Conservation (phyloP, 2,113 vertebrate species). For the Fulmarus glacialis region DNA sequence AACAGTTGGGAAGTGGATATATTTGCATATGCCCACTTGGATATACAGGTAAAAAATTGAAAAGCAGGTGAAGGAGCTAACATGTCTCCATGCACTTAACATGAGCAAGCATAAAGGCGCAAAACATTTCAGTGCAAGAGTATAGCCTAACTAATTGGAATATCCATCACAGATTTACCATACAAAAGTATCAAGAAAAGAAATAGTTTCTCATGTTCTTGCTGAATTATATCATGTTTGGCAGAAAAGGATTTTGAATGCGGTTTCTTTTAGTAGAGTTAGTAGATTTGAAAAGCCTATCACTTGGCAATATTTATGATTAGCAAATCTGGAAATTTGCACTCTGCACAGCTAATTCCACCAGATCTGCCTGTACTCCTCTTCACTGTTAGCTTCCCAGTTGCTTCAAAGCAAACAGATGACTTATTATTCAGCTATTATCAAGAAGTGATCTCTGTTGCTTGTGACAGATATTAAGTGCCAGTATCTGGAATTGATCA, state of each 20-base stretch:
- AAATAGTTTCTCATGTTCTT: background rate
- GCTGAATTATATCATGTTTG: background rate
- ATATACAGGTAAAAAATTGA: slow-evolving; percentile 73
- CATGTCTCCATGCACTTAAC: background rate
- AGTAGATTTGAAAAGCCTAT: background rate
- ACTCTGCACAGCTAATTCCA: background rate
- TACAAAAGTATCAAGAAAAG: background rate
- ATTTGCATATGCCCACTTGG: slow-evolving; percentile 84
- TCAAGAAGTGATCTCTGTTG: background rate
- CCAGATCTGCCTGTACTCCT: background rate
- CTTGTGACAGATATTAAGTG: background rate
- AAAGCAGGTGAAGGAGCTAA: background rate
- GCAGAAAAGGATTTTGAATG: background rate
- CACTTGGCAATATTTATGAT: background rate
- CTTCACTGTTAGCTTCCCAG: background rate
- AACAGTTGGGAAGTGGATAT: slow-evolving; percentile 92
- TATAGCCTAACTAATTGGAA: background rate
- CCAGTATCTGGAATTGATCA: background rate
- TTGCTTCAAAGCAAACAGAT: background rate
- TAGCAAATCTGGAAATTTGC: background rate
- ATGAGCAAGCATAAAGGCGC: background rate
- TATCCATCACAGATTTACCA: background rate
- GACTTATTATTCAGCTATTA: background rate
- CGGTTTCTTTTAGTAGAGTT: background rate
- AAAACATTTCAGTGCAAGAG: background rate